phyloP scores from a whole-genome alignment of 2,113 vertebrate genomes.

The Callospermophilus lateralis region DNA sequence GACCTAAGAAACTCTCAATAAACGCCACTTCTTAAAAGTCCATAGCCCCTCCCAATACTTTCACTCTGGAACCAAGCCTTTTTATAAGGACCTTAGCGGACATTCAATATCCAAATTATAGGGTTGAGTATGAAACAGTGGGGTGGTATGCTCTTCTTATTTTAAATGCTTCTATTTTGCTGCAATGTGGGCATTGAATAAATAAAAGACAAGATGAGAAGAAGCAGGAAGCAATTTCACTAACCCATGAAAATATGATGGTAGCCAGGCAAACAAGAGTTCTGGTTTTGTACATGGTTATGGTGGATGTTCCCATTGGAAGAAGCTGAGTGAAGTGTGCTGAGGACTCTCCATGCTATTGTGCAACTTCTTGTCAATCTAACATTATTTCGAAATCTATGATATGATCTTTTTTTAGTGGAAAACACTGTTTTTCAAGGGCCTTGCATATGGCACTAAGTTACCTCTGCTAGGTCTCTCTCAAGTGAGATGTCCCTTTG shows the following conservation, averaged over 20 bases:
- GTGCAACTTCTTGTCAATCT: background rate
- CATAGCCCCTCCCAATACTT: background rate
- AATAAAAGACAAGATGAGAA: background rate
- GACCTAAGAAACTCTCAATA: background rate
- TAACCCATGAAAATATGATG: background rate
- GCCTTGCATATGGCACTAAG: background rate
- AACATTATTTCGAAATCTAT: background rate
- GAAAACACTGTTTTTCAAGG: background rate
- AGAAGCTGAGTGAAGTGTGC: background rate
- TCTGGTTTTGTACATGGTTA: background rate
- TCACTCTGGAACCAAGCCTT: background rate
- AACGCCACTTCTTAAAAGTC: background rate
- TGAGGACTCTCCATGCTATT: background rate
- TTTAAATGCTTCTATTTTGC: background rate
- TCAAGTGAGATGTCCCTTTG: background rate
- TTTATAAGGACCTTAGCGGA: background rate
- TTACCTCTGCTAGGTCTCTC: background rate
- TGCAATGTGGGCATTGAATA: background rate
- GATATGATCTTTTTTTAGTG: background rate
- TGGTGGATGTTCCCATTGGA: background rate
- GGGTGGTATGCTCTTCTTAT: background rate
- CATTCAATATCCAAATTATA: background rate
- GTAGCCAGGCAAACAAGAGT: background rate
- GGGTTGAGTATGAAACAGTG: background rate
- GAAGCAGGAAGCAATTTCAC: background rate